Conservation (phyloP, 2,888 invertebrate genomes). For the Xestobium rufovillosum region DNA sequence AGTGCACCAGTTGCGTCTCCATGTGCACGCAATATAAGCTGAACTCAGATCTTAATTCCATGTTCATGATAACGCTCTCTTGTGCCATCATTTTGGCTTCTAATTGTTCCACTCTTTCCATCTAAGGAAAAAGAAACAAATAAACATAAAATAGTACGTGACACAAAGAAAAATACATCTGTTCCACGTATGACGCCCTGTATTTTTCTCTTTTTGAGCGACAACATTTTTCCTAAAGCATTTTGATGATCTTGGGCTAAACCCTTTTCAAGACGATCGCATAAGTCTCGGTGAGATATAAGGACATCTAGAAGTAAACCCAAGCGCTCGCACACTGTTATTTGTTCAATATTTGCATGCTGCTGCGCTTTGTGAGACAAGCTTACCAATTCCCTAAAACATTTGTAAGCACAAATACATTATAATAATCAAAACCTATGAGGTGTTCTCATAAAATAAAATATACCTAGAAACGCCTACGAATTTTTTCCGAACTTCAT, state of each 20-base stretch:
- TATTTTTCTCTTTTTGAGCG: constrained; percentile 54
- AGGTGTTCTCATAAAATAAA: constrained; percentile 5
- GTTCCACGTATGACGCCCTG: constrained; percentile 55
- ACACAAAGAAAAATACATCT: constrained; percentile 43
- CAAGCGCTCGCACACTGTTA: constrained; percentile 49
- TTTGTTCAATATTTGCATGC: constrained; percentile 49
- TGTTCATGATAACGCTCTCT: constrained; percentile 54
- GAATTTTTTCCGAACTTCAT: constrained; percentile 49
- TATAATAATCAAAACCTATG: constrained; percentile 14
- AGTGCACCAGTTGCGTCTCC: constrained; percentile 55
- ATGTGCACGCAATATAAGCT: constrained; percentile 55
- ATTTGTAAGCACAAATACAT: neutral
- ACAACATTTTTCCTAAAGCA: constrained; percentile 53
- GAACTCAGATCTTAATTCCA: constrained; percentile 53
- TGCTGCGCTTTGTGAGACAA: constrained; percentile 46
- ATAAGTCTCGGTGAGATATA: constrained; percentile 50
- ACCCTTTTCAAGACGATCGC: constrained; percentile 54
- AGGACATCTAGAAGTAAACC: constrained; percentile 49
- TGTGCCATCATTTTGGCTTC: constrained; percentile 57
- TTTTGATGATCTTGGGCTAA: constrained; percentile 55
- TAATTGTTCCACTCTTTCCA: constrained; percentile 53
- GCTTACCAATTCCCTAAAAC: constrained; percentile 45
- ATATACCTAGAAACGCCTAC: constrained; percentile 45
- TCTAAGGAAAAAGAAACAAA: constrained; percentile 35
- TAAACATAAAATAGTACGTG: neutral